phyloP scores from a whole-genome alignment of 2,797 vertebrate species.

The Craterocephalus amniculus region DNA sequence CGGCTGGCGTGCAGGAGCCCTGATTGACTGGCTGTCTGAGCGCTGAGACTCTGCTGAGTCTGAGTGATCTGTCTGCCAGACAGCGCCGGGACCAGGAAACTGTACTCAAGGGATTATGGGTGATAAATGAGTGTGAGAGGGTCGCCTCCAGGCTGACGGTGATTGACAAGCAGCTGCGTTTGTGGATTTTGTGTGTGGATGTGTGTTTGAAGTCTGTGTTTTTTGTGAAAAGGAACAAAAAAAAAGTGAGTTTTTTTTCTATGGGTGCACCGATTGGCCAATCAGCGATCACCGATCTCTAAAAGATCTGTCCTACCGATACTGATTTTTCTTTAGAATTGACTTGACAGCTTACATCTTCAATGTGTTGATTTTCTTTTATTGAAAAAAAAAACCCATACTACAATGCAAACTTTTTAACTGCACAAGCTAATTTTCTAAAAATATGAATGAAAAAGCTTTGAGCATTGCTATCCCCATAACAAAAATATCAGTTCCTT shows the following conservation, averaged over 20 bases:
- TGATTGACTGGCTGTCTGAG: conserved; percentile 62
- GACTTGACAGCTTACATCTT: too few species aligned
- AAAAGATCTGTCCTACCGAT: too few species aligned
- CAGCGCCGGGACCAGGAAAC: conserved; percentile 42
- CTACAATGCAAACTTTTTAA: too few species aligned
- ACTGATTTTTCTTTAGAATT: too few species aligned
- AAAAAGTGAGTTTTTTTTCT: background rate
- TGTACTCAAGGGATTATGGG: conserved; percentile 69
- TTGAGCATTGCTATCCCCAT: too few species aligned
- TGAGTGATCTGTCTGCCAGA: conserved; percentile 63
- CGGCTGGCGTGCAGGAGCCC: conserved; percentile 22
- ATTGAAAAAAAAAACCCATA: too few species aligned
- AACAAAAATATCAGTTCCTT: too few species aligned
- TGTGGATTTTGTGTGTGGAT: conserved; percentile 20
- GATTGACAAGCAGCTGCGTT: conserved; percentile 58
- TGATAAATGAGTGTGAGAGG: conserved; percentile 65
- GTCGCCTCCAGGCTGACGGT: conserved; percentile 61
- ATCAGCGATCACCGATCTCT: too few species aligned
- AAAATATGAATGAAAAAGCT: too few species aligned
- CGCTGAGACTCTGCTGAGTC: conserved; percentile 46
- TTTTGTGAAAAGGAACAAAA: background rate
- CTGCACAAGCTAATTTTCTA: too few species aligned
- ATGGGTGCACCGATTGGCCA: too few species aligned
- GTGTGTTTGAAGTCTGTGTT: conserved; percentile 5
- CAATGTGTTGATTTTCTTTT: too few species aligned